Conservation (phyloP, 2,797 vertebrate species). For the Xenentodon cancila region DNA sequence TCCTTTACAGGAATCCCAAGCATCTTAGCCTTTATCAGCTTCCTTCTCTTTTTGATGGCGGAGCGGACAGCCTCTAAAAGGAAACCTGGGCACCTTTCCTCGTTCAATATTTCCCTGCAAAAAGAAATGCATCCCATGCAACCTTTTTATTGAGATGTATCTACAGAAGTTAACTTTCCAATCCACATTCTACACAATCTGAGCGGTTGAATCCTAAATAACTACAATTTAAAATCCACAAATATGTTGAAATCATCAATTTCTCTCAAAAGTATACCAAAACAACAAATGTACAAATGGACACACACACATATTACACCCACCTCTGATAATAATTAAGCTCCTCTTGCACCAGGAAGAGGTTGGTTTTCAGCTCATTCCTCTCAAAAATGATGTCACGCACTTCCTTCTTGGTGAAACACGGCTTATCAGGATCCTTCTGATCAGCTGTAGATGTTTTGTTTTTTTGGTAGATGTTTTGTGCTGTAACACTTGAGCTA, state of each 20-base stretch:
- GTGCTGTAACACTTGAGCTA: conserved; percentile 27
- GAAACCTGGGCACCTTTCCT: conserved; percentile 89
- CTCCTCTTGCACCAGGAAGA: conserved; percentile 96
- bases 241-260: no score
- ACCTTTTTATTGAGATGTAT: neutral
- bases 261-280: no score
- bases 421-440: conserved; percentile 79
- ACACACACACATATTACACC: conserved; percentile 24
- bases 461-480: conserved; percentile 43
- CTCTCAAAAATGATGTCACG: conserved; percentile 93
- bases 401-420: conserved; percentile 92
- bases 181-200: neutral
- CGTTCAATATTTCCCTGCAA: conserved; percentile 90
- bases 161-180: neutral
- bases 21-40: conserved; percentile 96
- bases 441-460: conserved; percentile 65
- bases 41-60: conserved; percentile 88
- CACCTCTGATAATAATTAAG: conserved; percentile 94
- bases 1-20: conserved; percentile 87
- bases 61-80: conserved; percentile 89
- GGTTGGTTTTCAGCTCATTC: conserved; percentile 95
- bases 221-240: no score
- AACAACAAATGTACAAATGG: no score
- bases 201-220: neutral
- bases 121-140: conserved; percentile 3